Conservation (phyloP, 2,797 vertebrate genomes). For the Pachyuromys duprasi region DNA sequence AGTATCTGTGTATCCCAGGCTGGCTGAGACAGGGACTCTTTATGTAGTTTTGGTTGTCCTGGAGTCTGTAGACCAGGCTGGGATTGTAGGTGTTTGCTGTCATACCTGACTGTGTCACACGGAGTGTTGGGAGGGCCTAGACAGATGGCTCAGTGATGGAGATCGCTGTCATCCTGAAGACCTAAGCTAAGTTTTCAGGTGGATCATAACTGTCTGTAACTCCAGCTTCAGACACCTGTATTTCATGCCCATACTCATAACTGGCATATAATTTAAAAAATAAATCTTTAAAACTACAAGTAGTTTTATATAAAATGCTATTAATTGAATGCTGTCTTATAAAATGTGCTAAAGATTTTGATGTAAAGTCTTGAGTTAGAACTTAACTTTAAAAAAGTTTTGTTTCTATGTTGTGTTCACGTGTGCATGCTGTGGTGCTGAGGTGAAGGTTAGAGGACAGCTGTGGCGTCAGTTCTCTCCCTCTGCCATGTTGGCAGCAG, state of each 20-base stretch:
- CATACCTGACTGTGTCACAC: background rate
- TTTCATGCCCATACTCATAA: background rate
- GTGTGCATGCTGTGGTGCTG: background rate
- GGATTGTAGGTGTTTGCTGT: background rate
- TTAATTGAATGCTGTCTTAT: background rate
- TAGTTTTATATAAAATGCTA: background rate
- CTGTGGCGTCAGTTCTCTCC: background rate
- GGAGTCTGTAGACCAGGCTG: background rate
- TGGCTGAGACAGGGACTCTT: background rate
- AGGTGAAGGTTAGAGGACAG: background rate
- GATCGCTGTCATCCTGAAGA: background rate
- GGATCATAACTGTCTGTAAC: background rate
- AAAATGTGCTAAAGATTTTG: background rate
- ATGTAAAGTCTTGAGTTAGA: background rate
- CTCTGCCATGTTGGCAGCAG: background rate
- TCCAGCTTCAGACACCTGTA: background rate
- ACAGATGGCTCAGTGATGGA: background rate
- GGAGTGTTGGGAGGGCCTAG: background rate
- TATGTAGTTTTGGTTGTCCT: background rate
- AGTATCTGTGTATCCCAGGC: background rate
- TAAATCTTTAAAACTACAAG: background rate
- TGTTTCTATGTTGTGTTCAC: background rate
- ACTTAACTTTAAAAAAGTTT: background rate
- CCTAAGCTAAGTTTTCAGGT: background rate
- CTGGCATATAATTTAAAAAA: background rate